Evolutionary conservation across 2,113 vertebrate genomes (phyloP), one percentile per base, ranked within the genome.

Genomic region (Talpa occidentalis): DNA sequence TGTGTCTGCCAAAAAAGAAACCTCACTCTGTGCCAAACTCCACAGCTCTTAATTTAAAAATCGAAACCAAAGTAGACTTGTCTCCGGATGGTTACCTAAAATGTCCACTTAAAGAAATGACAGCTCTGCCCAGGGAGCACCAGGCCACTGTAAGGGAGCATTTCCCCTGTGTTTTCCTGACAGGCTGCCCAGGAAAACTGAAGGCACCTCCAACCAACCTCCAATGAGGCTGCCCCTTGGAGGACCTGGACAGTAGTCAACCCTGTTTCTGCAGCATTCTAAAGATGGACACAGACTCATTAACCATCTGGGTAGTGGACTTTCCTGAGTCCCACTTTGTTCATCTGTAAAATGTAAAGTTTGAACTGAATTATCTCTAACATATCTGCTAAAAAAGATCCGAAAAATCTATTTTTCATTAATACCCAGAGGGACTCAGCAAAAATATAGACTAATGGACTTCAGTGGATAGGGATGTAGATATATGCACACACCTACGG

Each of bases 1-100:
- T 91, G 14, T 81, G 80, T 95, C 91, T 96, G 96, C 91, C 96
- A 97, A 96, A 83, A 97, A 95, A n/a, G 19, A 96, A 97, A 93
- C 21, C 40, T 28, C 19, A 0, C 91, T 79, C 83, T 88, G 90
- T 96, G 95, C 89, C 93, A 97, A 90, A 82, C 30, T 4, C 17
- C 76, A 86, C 94, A 88, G 88, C 69, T 97, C 83, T 95, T 96
- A 77, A 93, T 73, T 96, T 91, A 95, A 97, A 96, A 90, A 79
- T 40, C 4, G 1, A 93, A 97, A 90, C 62, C 84, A 26, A 70
- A 94, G 67, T 35, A 69, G 94, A 52, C 62, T 81, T 85, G 78
- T 94, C 82, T 95, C 91, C 1, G 0, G 35, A 64, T 76, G 26
- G n/a, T 59, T 74, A 49, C 67, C 79, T 74, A 67, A 82, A 82